These are phyloP conservation scores for Pachycephala philippinensis DNA, from an alignment of 2,113 vertebrate species.

Conservation along the genomic window DNA sequence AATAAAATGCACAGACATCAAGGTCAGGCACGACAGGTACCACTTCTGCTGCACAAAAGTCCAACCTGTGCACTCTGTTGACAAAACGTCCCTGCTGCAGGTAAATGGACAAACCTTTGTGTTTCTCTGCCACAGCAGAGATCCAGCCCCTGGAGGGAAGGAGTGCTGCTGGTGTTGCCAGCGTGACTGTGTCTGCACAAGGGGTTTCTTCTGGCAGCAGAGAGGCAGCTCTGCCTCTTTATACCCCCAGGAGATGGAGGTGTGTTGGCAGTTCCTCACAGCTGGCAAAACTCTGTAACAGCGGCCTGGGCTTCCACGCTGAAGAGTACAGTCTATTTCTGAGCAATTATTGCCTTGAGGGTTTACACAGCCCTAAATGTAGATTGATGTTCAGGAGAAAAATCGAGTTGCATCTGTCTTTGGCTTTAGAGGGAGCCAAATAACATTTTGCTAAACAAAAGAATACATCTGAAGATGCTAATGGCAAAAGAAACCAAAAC, in stretches of 20 bases:
- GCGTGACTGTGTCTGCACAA: background rate
- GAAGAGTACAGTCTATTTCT: background rate
- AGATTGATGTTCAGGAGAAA: background rate
- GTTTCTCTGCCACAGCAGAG: background rate
- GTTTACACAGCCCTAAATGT: background rate
- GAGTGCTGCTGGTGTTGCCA: background rate
- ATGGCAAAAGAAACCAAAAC: background rate
- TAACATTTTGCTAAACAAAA: background rate
- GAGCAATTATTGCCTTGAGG: background rate
- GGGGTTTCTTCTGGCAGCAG: background rate
- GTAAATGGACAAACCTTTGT: background rate
- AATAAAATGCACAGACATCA: background rate
- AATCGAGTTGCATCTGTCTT: background rate
- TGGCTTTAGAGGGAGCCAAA: background rate
- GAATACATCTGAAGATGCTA: background rate
- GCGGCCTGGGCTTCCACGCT: background rate
- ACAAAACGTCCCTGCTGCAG: background rate
- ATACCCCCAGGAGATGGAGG: background rate
- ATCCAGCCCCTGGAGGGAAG: background rate
- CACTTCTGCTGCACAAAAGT: background rate
- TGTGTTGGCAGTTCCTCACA: background rate
- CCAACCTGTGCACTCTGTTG: background rate
- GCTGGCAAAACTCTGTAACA: background rate
- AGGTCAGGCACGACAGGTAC: background rate
- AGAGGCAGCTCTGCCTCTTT: background rate